Conservation (phyloP, 2,797 vertebrate species). For the Muscicapa comitata region DNA sequence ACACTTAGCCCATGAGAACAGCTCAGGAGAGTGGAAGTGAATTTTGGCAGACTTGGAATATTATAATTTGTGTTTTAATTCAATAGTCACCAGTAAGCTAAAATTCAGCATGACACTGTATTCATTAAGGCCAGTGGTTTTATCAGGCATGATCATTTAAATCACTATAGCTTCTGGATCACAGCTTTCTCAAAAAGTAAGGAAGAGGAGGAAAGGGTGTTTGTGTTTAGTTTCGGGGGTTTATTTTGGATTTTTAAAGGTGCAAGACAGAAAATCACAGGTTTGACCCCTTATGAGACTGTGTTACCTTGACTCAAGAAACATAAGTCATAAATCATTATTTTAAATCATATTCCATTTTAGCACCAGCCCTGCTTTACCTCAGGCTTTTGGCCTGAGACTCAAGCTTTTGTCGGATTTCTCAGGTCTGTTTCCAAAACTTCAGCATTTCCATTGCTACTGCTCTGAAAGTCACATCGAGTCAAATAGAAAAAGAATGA, state of each 20-base stretch:
- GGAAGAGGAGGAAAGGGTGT: neutral
- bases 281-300: neutral
- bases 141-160: neutral
- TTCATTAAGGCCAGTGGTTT: neutral
- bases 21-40: neutral
- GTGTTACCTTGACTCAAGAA: neutral
- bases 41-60: neutral
- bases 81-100: neutral
- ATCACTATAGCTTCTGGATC: neutral
- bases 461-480: neutral
- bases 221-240: neutral
- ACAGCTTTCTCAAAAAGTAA: neutral
- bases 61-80: neutral
- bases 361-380: conserved; percentile 13
- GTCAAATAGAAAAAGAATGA: neutral
- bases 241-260: neutral
- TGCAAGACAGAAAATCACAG: neutral
- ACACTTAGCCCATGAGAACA: neutral
- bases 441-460: neutral
- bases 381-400: conserved; percentile 20
- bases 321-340: conserved; percentile 13
- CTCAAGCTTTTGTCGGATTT: neutral
- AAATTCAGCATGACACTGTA: neutral
- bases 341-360: neutral
- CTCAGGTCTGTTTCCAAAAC: conserved; percentile 30